Evolutionary conservation across 2,888 invertebrate genomes (phyloP), one percentile per base, ranked within the genome.

Genomic region (Drosophila yooni): DNA sequence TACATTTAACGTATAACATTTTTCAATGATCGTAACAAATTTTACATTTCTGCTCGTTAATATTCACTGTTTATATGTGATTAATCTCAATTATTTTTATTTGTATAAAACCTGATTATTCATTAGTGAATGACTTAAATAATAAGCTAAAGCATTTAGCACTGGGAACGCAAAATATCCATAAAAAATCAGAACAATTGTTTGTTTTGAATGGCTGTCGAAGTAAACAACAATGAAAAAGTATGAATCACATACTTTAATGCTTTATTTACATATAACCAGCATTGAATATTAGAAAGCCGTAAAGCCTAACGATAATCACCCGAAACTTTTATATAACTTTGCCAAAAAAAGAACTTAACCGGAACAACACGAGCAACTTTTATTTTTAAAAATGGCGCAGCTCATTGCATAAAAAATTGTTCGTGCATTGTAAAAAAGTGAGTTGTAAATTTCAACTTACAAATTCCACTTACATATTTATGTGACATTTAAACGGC

Each of bases 401-500:
- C 36, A 36, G 27, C 18, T 48, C 29, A 18, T 25, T 48, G n/a
- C 25, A 27, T 46, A 46, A 2, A 50, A 34, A 10, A 27, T 5
- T 10, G 15, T 21, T 43, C 29, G 29, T 4, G 36, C 50, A 10
- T 27, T 15, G 25, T 4, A 27, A 27, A 18, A n/a, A 31, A 25
- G 8, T 31, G 5, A 29, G 15, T 36, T 36, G n/a, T 34, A 36
- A 3, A 21, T 59, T 11, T 18, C 2, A 29, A 7, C 21, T 43
- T 21, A 33, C 13, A 8, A 21, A 15, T 10, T 61, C 18, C 15
- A 21, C 29, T 34, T 43, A 27, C 43, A 46, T 18, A 29, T 63
- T n/a, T 34, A 29, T 63, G 34, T 58, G 46, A 34, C 43, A 63
- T 46, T 63, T 58, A 34, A 21, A n/a, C 34, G n/a, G 59, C 33